A percentile compares a stretch with the other conserved stretches of the same genome.
These are phyloP conservation scores for Anarhynchus alexandrinus DNA, from an alignment of 2,113 vertebrate species.

Conservation along the genomic window DNA sequence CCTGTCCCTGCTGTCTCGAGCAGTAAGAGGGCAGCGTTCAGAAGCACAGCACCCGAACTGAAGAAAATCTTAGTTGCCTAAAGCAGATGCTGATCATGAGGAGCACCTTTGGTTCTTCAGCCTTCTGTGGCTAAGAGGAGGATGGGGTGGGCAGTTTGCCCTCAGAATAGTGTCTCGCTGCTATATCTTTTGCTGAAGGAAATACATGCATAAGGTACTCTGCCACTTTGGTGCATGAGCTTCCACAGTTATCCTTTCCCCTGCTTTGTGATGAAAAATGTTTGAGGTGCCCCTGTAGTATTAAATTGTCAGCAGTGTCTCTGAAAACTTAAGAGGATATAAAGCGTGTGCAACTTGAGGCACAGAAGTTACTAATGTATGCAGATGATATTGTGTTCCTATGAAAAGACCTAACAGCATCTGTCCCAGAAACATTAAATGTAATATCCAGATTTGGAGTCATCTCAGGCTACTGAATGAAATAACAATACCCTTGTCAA, in stretches of 20 bases:
- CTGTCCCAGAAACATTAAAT: conserved; percentile 53
- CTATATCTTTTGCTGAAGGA: background rate
- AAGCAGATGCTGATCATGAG: background rate
- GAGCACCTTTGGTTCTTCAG: background rate
- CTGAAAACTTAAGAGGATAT: background rate
- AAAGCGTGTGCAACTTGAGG: background rate
- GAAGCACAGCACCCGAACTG: background rate
- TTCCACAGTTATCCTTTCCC: background rate
- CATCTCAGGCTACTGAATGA: conserved; percentile 21
- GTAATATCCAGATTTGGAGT: conserved; percentile 46
- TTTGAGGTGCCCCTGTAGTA: background rate
- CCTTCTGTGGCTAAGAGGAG: background rate
- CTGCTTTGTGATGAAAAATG: background rate
- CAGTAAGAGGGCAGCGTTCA: background rate
- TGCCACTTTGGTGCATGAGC: background rate
- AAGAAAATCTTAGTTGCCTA: background rate
- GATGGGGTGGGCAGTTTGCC: background rate
- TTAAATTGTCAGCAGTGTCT: background rate
- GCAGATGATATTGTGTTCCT: background rate
- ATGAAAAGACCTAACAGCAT: conserved; percentile 20
- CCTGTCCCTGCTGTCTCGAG: background rate
- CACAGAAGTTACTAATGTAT: conserved; percentile 27
- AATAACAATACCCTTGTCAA: conserved; percentile 23
- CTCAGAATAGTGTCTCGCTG: background rate
- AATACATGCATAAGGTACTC: background rate